These are phyloP conservation scores for Alectoris magna DNA, from an alignment of 2,797 vertebrate species.

Conservation along the genomic window DNA sequence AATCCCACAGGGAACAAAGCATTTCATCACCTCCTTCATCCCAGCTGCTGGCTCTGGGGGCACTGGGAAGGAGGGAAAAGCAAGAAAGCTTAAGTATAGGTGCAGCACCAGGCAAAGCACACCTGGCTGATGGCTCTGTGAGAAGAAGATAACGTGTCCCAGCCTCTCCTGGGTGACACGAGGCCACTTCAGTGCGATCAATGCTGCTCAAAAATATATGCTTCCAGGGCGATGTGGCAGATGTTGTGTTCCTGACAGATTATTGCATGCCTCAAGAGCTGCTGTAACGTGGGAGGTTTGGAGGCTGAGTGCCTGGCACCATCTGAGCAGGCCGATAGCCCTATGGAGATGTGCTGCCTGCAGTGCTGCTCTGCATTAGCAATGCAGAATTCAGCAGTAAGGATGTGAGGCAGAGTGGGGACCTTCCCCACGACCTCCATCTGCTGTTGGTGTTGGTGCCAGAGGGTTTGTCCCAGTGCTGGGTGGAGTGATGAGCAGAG, in stretches of 20 bases:
- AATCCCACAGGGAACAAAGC: background rate
- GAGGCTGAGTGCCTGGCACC: background rate
- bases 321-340: background rate
- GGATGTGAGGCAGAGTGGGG: background rate
- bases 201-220: background rate
- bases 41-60: background rate
- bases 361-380: background rate
- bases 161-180: background rate
- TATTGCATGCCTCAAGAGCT: background rate
- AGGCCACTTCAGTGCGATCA: background rate
- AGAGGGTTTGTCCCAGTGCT: rapidly evolving
- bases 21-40: background rate
- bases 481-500: background rate
- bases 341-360: background rate
- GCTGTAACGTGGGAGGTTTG: background rate
- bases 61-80: background rate
- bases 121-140: background rate
- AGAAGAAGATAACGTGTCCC: background rate
- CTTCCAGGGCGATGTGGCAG: background rate
- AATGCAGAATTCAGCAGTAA: background rate
- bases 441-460: background rate
- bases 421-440: background rate
- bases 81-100: background rate
- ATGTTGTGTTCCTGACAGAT: background rate
- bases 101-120: background rate